phyloP scores from a whole-genome alignment of 2,888 invertebrate genomes.

The Euzetes globulus region DNA sequence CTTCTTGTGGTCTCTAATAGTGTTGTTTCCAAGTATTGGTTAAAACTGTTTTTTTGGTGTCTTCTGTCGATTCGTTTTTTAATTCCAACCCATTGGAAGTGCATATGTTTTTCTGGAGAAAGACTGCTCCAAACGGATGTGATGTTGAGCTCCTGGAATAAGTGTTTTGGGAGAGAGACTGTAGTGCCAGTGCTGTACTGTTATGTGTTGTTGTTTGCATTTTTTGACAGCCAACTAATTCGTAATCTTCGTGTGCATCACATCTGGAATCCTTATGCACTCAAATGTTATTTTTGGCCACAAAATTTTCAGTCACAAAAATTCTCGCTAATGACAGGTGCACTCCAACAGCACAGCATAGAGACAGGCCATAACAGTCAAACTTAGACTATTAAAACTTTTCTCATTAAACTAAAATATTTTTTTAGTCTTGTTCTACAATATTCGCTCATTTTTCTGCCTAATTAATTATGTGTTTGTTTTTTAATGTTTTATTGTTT shows the following conservation, averaged over 20 bases:
- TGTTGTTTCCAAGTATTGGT: background rate
- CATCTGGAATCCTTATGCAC: conserved; percentile 28
- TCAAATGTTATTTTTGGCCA: conserved; percentile 24
- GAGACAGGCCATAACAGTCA: too few species aligned
- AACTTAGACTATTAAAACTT: too few species aligned
- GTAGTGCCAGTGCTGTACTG: background rate
- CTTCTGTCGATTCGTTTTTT: background rate
- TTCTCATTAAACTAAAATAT: background rate
- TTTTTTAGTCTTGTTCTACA: background rate
- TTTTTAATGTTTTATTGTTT: background rate
- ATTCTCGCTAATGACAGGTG: conserved; percentile 25
- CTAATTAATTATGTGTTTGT: conserved; percentile 13
- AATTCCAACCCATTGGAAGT: background rate
- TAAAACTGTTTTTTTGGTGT: background rate
- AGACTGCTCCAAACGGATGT: background rate
- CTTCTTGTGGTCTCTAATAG: background rate
- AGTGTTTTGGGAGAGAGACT: background rate
- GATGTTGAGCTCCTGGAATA: background rate
- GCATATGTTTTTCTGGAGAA: background rate
- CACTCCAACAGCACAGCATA: background rate
- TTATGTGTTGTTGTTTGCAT: conserved; percentile 17
- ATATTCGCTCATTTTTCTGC: background rate
- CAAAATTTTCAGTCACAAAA: conserved; percentile 22
- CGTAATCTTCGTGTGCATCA: conserved; percentile 24
- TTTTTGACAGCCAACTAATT: conserved; percentile 26